Base-by-base conservation (phyloP, 2,888 invertebrate species). In the Masnerella sp. region DNA sequence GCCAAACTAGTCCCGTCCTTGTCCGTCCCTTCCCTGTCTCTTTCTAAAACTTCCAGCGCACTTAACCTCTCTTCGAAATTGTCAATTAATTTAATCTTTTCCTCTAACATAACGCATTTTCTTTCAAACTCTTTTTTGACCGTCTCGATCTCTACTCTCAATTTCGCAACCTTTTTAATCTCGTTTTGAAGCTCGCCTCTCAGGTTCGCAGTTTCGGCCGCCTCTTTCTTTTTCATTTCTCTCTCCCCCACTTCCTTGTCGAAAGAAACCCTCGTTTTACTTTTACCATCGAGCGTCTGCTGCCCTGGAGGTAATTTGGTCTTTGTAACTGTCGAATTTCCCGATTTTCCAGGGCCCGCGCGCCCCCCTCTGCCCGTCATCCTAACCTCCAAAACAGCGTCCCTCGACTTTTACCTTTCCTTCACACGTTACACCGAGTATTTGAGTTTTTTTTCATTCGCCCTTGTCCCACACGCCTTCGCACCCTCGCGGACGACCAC, bases 121-220 rank as follows among this genome's bases (percentile, higher is more conserved):
- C 18, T 42, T 42, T 18, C 20, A 11, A 42, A 42, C n/a, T 42
- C 20, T n/a, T 42, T 42, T 42, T 42, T 42, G 18, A 42, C 11
- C n/a, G n/a, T 42, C 20, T 42, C 42, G 20, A 42, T 42, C 18
- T 42, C 42, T 20, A 42, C 8, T 42, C 42, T 42, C 20, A 42
- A 11, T 20, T 42, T 42, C 5, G 42, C 42, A 7, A 20, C 42
- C 18, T 42, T 42, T 20, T 20, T 42, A 5, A 42, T 20, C 42
- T 42, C 42, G 42, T 20, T 42, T 11, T 18, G 18, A 42, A 42
- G 42, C 18, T 42, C 42, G n/a, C 7, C 18, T 42, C 11, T 42
- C 42, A 42, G 20, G 18, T 17, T 20, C 18, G 9, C 20, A 11
- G 9, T 20, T n/a, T 42, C 42, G n/a, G n/a, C n/a, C 20, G 42